Base-by-base conservation (phyloP, 2,888 invertebrate genomes). In the Chorisops tibialis region DNA sequence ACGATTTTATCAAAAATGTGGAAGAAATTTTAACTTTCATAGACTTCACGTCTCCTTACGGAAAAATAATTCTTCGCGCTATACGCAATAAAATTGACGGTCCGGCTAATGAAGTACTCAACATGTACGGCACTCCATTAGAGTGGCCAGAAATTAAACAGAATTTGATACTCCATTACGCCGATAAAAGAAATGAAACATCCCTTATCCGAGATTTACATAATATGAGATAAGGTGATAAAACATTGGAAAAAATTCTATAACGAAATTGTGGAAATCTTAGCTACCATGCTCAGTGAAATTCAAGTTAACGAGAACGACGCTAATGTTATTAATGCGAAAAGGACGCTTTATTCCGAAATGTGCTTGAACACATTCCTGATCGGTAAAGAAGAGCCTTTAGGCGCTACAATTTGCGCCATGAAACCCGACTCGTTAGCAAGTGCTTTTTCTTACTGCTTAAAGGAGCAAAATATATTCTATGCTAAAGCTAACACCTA, bases 1-100 rank as follows among this genome's bases (percentile, higher is more conserved):
- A 60, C 24, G 66, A 66, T 19, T 66, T 65, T 24, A 37, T 67
- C 1, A 63, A 39, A 39, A 67, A 67, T 43, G 61, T 66, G 6
- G 62, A 66, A 38, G 65, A 67, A 56, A 67, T 67, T 22, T 35
- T 63, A 12, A 4, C 54, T 0, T 37, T 60, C 19, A 52, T 66
- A 1, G 47, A 41, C n/a, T 38, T 43, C 12, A 56, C 35, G 3
- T 65, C 63, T 18, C 59, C 62, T 11, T 62, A 66, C 22, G 63
- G 50, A 18, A 63, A 63, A 64, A 59, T 68, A 19, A 45, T 68
- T 22, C 24, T 66, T 2, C 37, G 64, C 21, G 63, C 65, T 7
- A 65, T 64, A 22, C 18, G 67, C 2, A 67, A 68, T 45, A 67
- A 66, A 62, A 64, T 67, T 1, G 49, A 30, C n/a, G 67, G 67